These are phyloP conservation scores for Bufotes viridis DNA, from an alignment of 2,797 vertebrate species.

Conservation along the genomic window DNA sequence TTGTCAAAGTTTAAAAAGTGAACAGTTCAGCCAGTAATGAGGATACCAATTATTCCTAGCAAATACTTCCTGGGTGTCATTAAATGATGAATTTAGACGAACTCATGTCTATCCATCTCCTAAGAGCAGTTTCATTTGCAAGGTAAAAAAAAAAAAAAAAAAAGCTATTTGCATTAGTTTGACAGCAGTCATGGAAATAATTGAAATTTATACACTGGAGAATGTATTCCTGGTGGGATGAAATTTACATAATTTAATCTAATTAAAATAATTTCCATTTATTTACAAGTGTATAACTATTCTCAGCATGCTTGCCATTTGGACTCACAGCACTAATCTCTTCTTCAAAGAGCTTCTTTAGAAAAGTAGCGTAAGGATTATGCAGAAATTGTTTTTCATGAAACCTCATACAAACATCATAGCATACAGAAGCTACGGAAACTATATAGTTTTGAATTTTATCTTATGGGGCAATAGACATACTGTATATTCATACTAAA, in stretches of 20 bases:
- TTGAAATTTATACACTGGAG: conserved; percentile 52
- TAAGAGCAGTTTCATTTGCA: conserved; percentile 56
- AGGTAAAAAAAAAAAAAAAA: conserved; percentile 49
- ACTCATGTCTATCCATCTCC: conserved; percentile 43
- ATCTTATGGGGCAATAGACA: background rate
- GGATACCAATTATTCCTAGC: conserved; percentile 42
- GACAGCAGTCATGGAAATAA: conserved; percentile 59
- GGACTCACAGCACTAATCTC: conserved; percentile 33
- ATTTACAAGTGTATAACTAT: conserved; percentile 60
- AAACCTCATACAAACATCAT: background rate
- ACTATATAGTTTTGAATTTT: background rate
- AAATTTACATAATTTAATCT: conserved; percentile 62
- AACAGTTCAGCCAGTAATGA: conserved; percentile 39
- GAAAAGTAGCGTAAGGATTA: conserved; percentile 28
- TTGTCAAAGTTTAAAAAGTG: conserved; percentile 20
- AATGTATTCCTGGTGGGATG: conserved; percentile 47
- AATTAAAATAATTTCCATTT: conserved; percentile 61
- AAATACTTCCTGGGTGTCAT: conserved; percentile 39
- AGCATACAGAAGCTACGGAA: background rate
- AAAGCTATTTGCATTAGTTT: conserved; percentile 61
- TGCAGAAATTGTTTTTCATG: background rate
- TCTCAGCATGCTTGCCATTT: conserved; percentile 56
- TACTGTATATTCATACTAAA: background rate
- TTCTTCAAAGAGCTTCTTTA: conserved; percentile 34
- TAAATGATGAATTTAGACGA: conserved; percentile 53